These are phyloP conservation scores for Drosophila ercepeae DNA, from an alignment of 1,140 invertebrate genomes.

Conservation along the genomic window DNA sequence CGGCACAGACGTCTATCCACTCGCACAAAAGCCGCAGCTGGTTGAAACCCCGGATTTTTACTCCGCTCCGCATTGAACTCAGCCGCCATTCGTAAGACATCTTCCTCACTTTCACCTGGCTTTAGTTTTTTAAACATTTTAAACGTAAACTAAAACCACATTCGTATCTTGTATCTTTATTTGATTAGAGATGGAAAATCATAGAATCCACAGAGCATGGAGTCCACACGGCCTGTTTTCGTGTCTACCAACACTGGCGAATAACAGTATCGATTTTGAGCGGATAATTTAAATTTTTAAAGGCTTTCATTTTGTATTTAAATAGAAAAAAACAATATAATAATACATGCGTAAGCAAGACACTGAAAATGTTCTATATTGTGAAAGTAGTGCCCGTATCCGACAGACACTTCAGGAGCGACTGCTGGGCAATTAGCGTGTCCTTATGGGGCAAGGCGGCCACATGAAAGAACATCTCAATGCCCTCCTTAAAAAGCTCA, in stretches of 20 bases:
- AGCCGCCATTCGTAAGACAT: conserved; percentile 88
- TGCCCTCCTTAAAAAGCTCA: conserved; percentile 83
- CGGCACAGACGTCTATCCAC: conserved; percentile 77
- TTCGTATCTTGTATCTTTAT: neutral
- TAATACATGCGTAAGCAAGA: conserved; percentile 3
- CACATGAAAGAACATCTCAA: conserved; percentile 84
- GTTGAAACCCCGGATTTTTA: conserved; percentile 84
- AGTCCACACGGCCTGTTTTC: neutral
- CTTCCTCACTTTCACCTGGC: conserved; percentile 87
- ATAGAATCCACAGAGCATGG: neutral
- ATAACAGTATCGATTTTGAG: neutral
- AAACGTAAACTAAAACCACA: no score
- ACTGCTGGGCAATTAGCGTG: conserved; percentile 87
- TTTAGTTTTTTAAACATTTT: conserved; percentile 87
- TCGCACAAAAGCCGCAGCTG: conserved; percentile 86
- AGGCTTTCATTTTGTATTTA: conserved; percentile 2
- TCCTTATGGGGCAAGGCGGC: conserved; percentile 86
- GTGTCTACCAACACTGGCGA: neutral
- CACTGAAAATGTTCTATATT: conserved; percentile 28
- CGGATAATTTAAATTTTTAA: neutral
- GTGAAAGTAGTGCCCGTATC: conserved; percentile 80
- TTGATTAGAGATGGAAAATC: neutral
- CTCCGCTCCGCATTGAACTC: conserved; percentile 86
- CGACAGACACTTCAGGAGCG: conserved; percentile 85
- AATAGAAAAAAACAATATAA: conserved; percentile 32